Evolutionary conservation across 2,113 vertebrate species (phyloP), one percentile per base, ranked within the genome.

Genomic region (Amphilophus citrinellus): DNA sequence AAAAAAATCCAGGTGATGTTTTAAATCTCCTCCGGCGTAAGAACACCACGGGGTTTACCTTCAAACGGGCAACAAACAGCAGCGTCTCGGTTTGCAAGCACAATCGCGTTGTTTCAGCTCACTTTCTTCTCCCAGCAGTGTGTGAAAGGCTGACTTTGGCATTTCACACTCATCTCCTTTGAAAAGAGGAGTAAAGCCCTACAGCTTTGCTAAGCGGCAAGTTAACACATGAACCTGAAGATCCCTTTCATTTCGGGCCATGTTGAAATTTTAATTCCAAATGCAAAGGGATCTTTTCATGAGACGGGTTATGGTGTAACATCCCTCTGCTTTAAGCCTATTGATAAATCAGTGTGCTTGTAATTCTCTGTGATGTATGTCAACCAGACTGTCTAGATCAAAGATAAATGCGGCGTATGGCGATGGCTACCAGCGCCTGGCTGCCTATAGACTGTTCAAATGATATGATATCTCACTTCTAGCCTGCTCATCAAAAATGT

Each of bases 171-270:
- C 61, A 15, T 58, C 60, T 86, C 75, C 75, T 93, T 85, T 90
- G 89, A 90, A 84, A 88, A 88, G 86, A 63, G 27, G 71, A 88
- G 88, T 15, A 90, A 87, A 92, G 91, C 94, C 94, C 91, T 86
- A 50, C 88, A 89, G 93, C 92, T 93, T 87, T 87, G 79, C 92
- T 35, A 62, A 75, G 84, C 82, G 50, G 87, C 95, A 93, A 93
- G 94, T 94, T 92, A 91, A 90, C 89, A 94, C 94, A 93, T 91
- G 95, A 94, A 94, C 84, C 83, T 91, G 87, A 68, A 76, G 89
- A 93, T 87, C 83, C 83, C 77, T 91, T 87, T 87, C 60, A 62
- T 89, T 88, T 92, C 24, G 56, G 80, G 85, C 87, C 30, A 63
- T 91, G 91, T 90, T 86, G 91, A 93, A 88, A 90, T 88, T 83